Evolutionary conservation across 2,888 invertebrate species (phyloP).

Genomic region (Charanyca ferruginea): DNA sequence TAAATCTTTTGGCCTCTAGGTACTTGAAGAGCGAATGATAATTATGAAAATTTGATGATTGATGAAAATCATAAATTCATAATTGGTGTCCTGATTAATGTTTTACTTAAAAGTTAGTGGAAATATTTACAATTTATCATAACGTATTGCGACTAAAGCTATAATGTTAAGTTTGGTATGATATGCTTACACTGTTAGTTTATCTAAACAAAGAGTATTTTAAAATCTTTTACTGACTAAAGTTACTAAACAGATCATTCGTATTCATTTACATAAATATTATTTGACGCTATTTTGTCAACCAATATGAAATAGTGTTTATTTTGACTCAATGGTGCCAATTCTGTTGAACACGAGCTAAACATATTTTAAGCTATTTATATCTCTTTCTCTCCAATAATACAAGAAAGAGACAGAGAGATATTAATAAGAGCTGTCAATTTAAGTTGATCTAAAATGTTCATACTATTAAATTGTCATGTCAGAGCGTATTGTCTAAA

Average conservation of each 20-base stretch:
- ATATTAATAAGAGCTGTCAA: too few species aligned
- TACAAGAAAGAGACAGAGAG: too few species aligned
- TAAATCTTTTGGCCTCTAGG: neutral
- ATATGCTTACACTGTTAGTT: constrained; percentile 67
- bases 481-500: too few species aligned
- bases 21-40: constrained; percentile 10
- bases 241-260: constrained; percentile 30
- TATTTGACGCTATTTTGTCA: constrained; percentile 48
- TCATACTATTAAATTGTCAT: too few species aligned
- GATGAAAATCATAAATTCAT: constrained; percentile 4
- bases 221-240: constrained; percentile 39
- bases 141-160: constrained; percentile 65
- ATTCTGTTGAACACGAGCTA: too few species aligned
- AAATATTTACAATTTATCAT: constrained; percentile 56
- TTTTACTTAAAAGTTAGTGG: constrained; percentile 48
- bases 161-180: constrained; percentile 76
- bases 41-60: neutral
- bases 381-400: too few species aligned
- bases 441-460: neutral
- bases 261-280: constrained; percentile 46
- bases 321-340: too few species aligned
- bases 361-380: too few species aligned
- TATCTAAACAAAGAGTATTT: constrained; percentile 63
- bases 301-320: constrained; percentile 22
- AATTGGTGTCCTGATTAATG: constrained; percentile 10